Conservation (phyloP, 2,888 invertebrate genomes). For the Therioaphis trifolii region DNA sequence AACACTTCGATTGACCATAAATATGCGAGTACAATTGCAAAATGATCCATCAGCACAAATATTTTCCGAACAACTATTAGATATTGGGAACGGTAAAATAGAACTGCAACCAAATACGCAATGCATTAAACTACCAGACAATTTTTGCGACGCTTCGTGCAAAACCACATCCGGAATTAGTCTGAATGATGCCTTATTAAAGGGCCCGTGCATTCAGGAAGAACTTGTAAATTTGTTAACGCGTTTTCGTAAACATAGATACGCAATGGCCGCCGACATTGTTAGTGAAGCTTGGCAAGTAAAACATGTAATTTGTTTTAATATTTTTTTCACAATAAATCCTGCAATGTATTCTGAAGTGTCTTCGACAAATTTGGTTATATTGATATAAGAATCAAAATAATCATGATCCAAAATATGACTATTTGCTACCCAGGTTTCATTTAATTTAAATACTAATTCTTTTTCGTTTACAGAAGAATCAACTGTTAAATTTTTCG, state of each 20-base stretch:
- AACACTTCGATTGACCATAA: no score
- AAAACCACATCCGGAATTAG: background rate
- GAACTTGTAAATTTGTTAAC: conserved; percentile 29
- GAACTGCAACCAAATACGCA: no score
- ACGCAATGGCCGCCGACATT: conserved; percentile 6
- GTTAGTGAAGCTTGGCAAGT: conserved; percentile 21
- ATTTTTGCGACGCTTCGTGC: conserved; percentile 1
- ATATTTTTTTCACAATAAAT: conserved; percentile 27
- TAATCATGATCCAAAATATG: conserved; percentile 10
- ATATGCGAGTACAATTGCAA: no score
- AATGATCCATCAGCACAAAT: no score
- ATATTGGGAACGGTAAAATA: no score
- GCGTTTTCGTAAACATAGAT: conserved; percentile 13
- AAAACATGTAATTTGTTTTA: background rate
- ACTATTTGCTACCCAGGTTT: conserved; percentile 1
- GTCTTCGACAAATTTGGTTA: background rate
- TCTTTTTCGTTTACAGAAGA: background rate
- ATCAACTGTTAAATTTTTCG: conserved; percentile 31
- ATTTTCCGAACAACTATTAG: no score
- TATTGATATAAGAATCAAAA: conserved; percentile 18
- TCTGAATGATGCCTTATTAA: conserved; percentile 1
- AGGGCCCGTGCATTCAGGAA: conserved; percentile 4
- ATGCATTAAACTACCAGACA: no score
- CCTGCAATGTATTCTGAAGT: conserved; percentile 30
- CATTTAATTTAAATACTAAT: no score